phyloP scores from a whole-genome alignment of 2,797 vertebrate species.

The Nasua narica region DNA sequence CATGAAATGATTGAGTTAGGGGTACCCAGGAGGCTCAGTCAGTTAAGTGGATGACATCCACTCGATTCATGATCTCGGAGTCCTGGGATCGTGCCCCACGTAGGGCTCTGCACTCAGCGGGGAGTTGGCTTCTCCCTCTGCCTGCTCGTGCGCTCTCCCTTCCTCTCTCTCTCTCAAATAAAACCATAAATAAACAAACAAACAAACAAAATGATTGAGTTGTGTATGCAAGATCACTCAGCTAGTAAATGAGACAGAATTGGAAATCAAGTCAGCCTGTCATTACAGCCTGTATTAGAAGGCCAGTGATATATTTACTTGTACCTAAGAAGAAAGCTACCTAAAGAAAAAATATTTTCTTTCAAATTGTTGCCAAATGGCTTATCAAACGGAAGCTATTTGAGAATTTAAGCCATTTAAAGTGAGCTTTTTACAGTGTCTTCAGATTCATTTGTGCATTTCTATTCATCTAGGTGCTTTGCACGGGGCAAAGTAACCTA shows the following conservation, averaged over 20 bases:
- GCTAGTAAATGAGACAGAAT: background rate
- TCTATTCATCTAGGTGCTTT: background rate
- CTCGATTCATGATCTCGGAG: background rate
- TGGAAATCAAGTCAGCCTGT: background rate
- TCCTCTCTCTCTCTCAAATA: background rate
- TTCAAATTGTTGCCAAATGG: background rate
- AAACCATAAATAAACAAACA: background rate
- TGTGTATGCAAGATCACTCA: background rate
- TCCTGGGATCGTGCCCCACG: rapidly evolving
- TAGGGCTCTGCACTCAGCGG: background rate
- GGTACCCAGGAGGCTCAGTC: background rate
- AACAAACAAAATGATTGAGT: background rate
- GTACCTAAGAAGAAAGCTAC: conserved; percentile 9
- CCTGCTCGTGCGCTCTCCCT: background rate
- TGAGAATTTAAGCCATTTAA: conserved; percentile 11
- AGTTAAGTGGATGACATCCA: background rate
- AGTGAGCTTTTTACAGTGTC: background rate
- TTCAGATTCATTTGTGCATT: background rate
- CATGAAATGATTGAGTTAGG: background rate
- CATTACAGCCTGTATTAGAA: background rate
- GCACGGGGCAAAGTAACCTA: background rate
- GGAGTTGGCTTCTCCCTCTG: background rate
- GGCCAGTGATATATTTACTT: background rate
- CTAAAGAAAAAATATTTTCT: conserved; percentile 21
- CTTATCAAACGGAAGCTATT: background rate